Evolutionary conservation across 2,797 vertebrate genomes (phyloP).

Genomic region (Tangara arthus): DNA sequence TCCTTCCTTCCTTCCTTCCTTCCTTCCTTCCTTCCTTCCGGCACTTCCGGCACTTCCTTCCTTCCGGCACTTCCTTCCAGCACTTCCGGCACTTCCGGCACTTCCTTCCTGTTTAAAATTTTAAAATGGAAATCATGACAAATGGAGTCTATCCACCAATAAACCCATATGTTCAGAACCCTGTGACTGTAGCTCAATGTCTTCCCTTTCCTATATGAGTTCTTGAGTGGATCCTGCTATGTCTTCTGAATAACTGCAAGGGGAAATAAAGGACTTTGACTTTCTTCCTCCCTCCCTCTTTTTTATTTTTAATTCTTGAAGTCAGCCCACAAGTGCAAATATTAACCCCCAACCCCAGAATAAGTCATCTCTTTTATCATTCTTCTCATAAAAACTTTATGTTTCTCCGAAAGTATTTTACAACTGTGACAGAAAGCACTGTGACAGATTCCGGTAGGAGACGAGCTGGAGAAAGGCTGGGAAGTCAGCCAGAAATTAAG

Average conservation of each 20-base stretch:
- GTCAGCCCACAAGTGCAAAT: constrained; percentile 60
- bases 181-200: neutral
- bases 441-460: constrained; percentile 74
- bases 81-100: no score
- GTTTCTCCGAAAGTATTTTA: constrained; percentile 79
- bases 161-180: neutral
- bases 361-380: constrained; percentile 71
- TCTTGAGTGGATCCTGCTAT: neutral
- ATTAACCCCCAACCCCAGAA: constrained; percentile 67
- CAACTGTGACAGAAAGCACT: constrained; percentile 74
- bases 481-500: constrained; percentile 75
- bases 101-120: neutral
- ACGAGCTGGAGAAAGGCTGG: constrained; percentile 69
- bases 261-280: constrained; percentile 21
- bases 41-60: no score
- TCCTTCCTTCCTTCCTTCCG: no score
- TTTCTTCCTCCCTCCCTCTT: constrained; percentile 31
- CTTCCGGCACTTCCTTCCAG: no score
- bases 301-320: constrained; percentile 58
- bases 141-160: neutral
- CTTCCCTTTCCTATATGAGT: neutral
- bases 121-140: neutral
- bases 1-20: accelerated
- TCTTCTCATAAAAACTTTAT: constrained; percentile 81
- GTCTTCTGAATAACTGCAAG: constrained; percentile 19